Evolutionary conservation across 1,140 invertebrate genomes (phyloP), one percentile per base, ranked within the genome.

Genomic region (Drosophila orosa): DNA sequence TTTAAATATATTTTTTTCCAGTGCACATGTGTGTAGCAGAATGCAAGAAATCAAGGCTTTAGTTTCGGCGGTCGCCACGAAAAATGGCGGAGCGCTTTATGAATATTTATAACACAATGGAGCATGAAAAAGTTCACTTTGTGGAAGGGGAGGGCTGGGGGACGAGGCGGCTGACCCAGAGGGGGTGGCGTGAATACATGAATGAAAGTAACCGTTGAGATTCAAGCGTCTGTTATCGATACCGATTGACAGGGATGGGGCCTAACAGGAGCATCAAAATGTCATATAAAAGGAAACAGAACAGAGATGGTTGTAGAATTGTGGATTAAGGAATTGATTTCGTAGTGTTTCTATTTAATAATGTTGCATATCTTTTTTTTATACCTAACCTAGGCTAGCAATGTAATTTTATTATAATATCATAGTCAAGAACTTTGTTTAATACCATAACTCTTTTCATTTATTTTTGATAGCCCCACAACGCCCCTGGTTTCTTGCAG

Each of bases 41-140:
- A 75, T 81, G 82, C 74, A 87, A 86, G 78, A 86, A 87, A 86
- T 86, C 82, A 82, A 78, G 82, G 83, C 82, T 86, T 78, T 81
- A 86, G 82, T 78, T 78, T 65, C 72, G 65, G 65, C 74, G 65
- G 78, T 68, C 50, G 69, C 54, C 35, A 40, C 57, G 82, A 83
- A 84, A 84, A 84, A 80, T 84, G 55, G 67, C 76, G 60, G 73
- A 66, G 72, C 82, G 68, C 61, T 86, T 86, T 85, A 85, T 85
- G 82, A 85, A 85, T 85, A 86, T 85, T 85, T 85, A 85, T 86
- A 85, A 86, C 82, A 81, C 78, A 85, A 85, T 85, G 82, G 74
- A 86, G 82, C 78, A 85, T 86, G 61, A 81, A 85, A 86, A 85
- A 86, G 63, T 86, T 86, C 17, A 47, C 56, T 85, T 74, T 75